Conservation (phyloP, 64 coral and sea anemone species). For the Stylophora pistillata region DNA sequence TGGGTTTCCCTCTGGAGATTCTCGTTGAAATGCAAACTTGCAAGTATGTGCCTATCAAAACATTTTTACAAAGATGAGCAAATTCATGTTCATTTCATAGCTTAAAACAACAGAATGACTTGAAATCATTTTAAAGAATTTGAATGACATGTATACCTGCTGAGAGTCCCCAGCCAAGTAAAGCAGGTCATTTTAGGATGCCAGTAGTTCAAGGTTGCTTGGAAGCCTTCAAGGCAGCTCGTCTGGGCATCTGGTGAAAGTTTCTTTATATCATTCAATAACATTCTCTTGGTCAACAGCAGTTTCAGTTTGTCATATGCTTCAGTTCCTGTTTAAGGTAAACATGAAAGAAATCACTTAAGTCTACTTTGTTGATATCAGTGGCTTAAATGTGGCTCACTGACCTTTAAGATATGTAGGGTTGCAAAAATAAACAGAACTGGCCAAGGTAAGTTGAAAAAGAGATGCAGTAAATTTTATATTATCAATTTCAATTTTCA, state of each 20-base stretch:
- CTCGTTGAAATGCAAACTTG: slow-evolving; percentile 38
- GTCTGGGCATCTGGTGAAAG: slow-evolving; percentile 41
- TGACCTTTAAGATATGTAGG: too few relatives aligned
- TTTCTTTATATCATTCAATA: slow-evolving; percentile 4
- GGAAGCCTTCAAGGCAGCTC: slow-evolving; percentile 31
- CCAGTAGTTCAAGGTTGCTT: slow-evolving; percentile 39
- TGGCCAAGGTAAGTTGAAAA: background rate
- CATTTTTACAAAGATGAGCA: background rate
- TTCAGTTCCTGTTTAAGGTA: too few relatives aligned
- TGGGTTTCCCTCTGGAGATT: slow-evolving; percentile 21
- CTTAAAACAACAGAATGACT: background rate
- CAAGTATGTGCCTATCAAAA: slow-evolving; percentile 17
- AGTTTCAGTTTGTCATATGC: too few relatives aligned
- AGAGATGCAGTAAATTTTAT: too few relatives aligned
- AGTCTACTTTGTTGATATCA: background rate
- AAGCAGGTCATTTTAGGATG: slow-evolving; percentile 35
- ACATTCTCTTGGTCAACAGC: background rate
- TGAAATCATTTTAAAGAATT: background rate
- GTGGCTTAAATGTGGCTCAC: too few relatives aligned
- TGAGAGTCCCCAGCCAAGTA: slow-evolving; percentile 15
- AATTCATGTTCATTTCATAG: slow-evolving; percentile 5
- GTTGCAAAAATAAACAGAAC: too few relatives aligned
- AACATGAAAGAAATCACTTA: background rate
- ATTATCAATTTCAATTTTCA: too few relatives aligned
- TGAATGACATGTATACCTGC: slow-evolving; percentile 11